These are phyloP conservation scores for Brachypalpus laphriformis DNA, from an alignment of 2,888 invertebrate genomes.

Conservation along the genomic window DNA sequence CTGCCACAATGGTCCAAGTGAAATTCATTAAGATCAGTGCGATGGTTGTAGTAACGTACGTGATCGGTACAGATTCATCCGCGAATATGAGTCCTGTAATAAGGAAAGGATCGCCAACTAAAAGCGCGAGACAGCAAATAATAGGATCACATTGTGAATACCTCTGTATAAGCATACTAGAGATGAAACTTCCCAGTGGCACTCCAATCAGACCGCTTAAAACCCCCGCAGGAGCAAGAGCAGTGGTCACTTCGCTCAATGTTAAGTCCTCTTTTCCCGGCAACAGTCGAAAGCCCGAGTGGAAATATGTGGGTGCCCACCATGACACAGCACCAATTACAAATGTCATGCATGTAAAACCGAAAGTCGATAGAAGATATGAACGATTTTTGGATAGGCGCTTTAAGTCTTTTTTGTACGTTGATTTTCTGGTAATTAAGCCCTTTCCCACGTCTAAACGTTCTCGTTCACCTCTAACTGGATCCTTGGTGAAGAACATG, in stretches of 20 bases:
- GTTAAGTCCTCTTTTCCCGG: not conserved
- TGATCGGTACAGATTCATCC: conserved; percentile 8
- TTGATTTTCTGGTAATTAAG: not conserved
- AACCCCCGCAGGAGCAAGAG: conserved; percentile 18
- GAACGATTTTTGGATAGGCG: conserved; percentile 24
- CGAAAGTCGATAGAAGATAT: conserved; percentile 42
- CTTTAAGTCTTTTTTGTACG: conserved; percentile 6
- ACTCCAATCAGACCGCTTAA: conserved; percentile 47
- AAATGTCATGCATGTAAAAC: conserved; percentile 54
- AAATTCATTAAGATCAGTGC: conserved; percentile 35
- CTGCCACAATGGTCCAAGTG: conserved; percentile 47
- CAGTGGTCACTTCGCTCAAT: not conserved
- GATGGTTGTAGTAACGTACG: conserved; percentile 5
- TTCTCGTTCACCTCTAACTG: conserved; percentile 53
- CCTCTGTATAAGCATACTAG: not conserved
- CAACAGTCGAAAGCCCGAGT: conserved; percentile 40
- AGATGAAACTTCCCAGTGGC: conserved; percentile 35
- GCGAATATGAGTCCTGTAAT: conserved; percentile 2
- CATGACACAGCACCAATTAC: conserved; percentile 45
- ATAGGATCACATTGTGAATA: conserved; percentile 52
- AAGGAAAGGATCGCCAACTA: conserved; percentile 29
- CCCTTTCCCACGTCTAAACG: conserved; percentile 1
- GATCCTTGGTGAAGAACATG: conserved; percentile 39
- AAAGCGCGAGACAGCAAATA: conserved; percentile 28
- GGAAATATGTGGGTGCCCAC: conserved; percentile 56